Percentiles rank a stretch among this genome's conserved stretches.
Evolutionary conservation across 2,888 invertebrate species (phyloP).

Genomic region (Eristalis pertinax): DNA sequence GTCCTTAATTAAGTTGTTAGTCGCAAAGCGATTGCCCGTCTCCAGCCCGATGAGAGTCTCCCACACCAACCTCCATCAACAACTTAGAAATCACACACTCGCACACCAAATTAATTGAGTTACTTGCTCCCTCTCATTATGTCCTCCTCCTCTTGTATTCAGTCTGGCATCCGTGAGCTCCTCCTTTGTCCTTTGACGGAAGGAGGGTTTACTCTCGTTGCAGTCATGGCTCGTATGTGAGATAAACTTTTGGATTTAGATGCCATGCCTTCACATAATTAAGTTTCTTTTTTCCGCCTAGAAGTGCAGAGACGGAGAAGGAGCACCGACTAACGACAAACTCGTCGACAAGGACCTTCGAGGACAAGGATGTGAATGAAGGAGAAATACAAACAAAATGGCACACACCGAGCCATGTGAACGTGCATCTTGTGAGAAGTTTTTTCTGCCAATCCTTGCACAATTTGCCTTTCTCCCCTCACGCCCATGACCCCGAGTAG

Average conservation of each 20-base stretch:
- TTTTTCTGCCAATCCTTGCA: constrained; percentile 28
- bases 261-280: constrained; percentile 36
- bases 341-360: constrained; percentile 20
- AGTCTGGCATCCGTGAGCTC: constrained; percentile 9
- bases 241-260: constrained; percentile 62
- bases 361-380: constrained; percentile 3
- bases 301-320: constrained; percentile 17
- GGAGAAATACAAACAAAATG: background rate
- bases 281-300: constrained; percentile 29
- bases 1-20: constrained; percentile 67
- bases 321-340: background rate
- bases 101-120: constrained; percentile 61
- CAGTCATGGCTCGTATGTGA: constrained; percentile 45
- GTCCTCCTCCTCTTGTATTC: constrained; percentile 14
- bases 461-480: background rate
- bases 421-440: constrained; percentile 41
- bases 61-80: constrained; percentile 39
- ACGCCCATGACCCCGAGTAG: background rate
- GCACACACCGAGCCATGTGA: background rate
- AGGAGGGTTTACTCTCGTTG: constrained; percentile 22
- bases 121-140: constrained; percentile 17
- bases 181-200: background rate
- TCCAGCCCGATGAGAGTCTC: background rate
- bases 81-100: constrained; percentile 47
- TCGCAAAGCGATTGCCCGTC: constrained; percentile 30